Base-by-base conservation (phyloP, 2,797 vertebrate genomes). In the Babyrousa celebensis region DNA sequence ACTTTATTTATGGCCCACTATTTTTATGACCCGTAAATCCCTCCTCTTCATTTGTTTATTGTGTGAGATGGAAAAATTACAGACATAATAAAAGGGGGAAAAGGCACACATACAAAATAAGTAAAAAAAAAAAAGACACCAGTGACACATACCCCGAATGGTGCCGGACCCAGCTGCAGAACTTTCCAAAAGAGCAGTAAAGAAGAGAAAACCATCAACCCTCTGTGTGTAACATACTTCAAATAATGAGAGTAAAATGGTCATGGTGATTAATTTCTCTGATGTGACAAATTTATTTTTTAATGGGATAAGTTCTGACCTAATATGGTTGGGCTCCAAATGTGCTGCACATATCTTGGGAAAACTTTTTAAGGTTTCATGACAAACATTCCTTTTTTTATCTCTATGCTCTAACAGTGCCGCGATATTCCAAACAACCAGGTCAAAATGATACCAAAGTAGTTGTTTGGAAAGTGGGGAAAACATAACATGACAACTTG, bases 51-150 rank as follows among this genome's bases (percentile, higher is more conserved):
- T 52, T 88, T 3, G 0, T 87, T 94, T 60, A 74, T 95, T 88
- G 68, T 87, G 62, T 62, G 92, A 43, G 89, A 63, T 91, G n/a
- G 88, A 85, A 68, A 94, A 94, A 74, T 86, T 65, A 91, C 20
- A 91, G 62, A 40, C 12, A 0, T 21, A 14, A 63, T 63, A 9
- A 48, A 86, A 60, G 75, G 48, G 1, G 52, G 6, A 20, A 58
- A 36, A 52, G 78, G 25, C 20, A 43, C 2, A 63, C 16, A 25
- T 54, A 78, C 21, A 78, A n/a, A 78, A 78, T 23, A 20, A 54
- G 48, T 12, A 56, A 56, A 56, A 56, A 15, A 56, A 1, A 65
- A 48, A 43, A 71, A 27, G 40, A 32, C 25, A 78, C 56, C 40
- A 18, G 63, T 84, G 40, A 71, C 43, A 52, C 18, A 18, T 15